A percentile compares a stretch with the other conserved stretches of the same genome.
phyloP scores from a whole-genome alignment of 2,888 invertebrate genomes.

The Anoplius nigerrimus region DNA sequence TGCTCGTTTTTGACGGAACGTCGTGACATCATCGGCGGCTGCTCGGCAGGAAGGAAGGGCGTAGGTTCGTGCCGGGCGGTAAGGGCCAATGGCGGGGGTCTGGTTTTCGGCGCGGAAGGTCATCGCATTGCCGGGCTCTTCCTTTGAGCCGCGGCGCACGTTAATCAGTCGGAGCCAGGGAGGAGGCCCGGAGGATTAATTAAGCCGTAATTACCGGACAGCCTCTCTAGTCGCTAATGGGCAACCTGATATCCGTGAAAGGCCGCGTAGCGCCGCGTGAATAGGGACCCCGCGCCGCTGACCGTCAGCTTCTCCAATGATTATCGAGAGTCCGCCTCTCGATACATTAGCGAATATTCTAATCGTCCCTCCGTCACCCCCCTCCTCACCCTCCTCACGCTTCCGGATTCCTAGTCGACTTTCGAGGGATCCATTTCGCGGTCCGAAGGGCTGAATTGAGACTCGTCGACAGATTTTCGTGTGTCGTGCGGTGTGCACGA shows the following conservation, averaged over 20 bases:
- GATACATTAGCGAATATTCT: constrained; percentile 27
- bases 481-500: constrained; percentile 24
- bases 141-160: constrained; percentile 59
- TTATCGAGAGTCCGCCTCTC: constrained; percentile 38
- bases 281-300: constrained; percentile 47
- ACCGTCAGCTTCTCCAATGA: constrained; percentile 51
- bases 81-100: constrained; percentile 19
- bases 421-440: neutral
- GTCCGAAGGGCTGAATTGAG: too few species aligned
- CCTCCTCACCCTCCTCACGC: neutral
- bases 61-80: constrained; percentile 39
- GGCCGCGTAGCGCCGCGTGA: constrained; percentile 61
- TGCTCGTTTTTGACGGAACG: neutral
- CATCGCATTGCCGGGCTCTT: constrained; percentile 57
- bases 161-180: constrained; percentile 66
- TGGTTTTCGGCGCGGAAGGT: constrained; percentile 57
- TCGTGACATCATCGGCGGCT: neutral
- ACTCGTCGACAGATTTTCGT: too few species aligned
- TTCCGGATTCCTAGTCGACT: neutral
- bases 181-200: constrained; percentile 69
- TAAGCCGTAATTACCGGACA: constrained; percentile 73
- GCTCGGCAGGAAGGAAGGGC: constrained; percentile 1
- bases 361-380: constrained; percentile 9
- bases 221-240: constrained; percentile 71
- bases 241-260: constrained; percentile 73